Evolutionary conservation across 1,140 invertebrate genomes (phyloP).

Genomic region (Nephila pilipes): DNA sequence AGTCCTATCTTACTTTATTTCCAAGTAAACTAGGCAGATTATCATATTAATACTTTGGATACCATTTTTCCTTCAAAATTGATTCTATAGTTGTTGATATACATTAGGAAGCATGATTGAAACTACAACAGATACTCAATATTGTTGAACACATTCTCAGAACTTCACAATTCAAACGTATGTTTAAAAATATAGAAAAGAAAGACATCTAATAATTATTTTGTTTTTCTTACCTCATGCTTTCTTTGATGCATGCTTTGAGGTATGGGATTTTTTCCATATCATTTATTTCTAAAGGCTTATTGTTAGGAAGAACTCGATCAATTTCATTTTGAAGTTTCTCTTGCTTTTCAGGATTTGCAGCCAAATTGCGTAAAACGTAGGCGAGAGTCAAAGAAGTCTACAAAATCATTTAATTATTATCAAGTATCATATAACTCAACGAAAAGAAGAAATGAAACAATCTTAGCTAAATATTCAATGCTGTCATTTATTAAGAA

Average conservation of each 20-base stretch:
- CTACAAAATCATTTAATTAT: constrained; percentile 78
- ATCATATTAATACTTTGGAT: no score
- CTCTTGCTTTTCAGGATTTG: constrained; percentile 79
- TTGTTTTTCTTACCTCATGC: constrained; percentile 82
- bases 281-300: constrained; percentile 26
- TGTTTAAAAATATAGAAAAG: background rate
- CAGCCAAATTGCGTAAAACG: constrained; percentile 81
- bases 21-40: no score
- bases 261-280: constrained; percentile 74
- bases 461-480: no score
- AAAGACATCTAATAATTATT: background rate
- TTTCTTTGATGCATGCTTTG: constrained; percentile 83
- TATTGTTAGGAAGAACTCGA: constrained; percentile 37
- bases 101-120: no score
- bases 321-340: constrained; percentile 69
- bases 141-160: background rate
- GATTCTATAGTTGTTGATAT: no score
- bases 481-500: no score
- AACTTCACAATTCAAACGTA: background rate
- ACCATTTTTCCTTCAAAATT: no score
- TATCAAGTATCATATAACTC: no score
- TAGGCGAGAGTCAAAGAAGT: constrained; percentile 81
- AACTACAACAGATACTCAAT: no score
- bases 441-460: no score
- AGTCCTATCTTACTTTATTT: no score